Percentiles rank a stretch among this genome's conserved stretches.
Conservation (phyloP, 2,888 invertebrate species). For the Spilosoma lubricipeda region DNA sequence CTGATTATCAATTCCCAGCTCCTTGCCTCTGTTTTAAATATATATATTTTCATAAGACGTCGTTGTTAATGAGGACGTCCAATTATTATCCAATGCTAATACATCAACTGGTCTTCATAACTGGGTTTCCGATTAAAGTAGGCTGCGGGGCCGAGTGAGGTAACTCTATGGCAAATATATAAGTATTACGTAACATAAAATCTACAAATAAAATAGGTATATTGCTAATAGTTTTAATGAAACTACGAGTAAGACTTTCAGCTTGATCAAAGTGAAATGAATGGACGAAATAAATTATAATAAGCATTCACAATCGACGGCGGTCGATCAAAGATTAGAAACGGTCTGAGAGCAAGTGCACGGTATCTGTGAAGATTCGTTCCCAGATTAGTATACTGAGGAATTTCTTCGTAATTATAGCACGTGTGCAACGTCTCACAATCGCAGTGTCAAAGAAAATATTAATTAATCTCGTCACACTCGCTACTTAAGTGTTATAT, state of each 20-base stretch:
- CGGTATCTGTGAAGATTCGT: conserved; percentile 57
- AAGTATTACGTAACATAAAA: conserved; percentile 49
- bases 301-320: conserved; percentile 55
- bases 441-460: conserved; percentile 53
- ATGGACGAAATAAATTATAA: conserved; percentile 57
- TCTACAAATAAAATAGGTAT: conserved; percentile 51
- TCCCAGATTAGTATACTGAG: conserved; percentile 55
- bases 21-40: not conserved
- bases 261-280: conserved; percentile 62
- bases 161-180: conserved; percentile 49
- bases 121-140: conserved; percentile 37
- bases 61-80: conserved; percentile 34
- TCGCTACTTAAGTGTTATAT: conserved; percentile 53
- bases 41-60: conserved; percentile 34
- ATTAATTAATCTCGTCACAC: conserved; percentile 54
- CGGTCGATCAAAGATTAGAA: conserved; percentile 63
- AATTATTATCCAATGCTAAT: conserved; percentile 23
- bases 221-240: conserved; percentile 57
- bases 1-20: not conserved
- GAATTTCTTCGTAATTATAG: conserved; percentile 60
- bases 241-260: conserved; percentile 58
- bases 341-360: conserved; percentile 58
- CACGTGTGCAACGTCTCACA: conserved; percentile 48
- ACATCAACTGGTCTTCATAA: conserved; percentile 29
- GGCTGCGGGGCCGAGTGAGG: conserved; percentile 31